Base-by-base conservation (phyloP, 1,140 invertebrate genomes). In the Homarus americanus region DNA sequence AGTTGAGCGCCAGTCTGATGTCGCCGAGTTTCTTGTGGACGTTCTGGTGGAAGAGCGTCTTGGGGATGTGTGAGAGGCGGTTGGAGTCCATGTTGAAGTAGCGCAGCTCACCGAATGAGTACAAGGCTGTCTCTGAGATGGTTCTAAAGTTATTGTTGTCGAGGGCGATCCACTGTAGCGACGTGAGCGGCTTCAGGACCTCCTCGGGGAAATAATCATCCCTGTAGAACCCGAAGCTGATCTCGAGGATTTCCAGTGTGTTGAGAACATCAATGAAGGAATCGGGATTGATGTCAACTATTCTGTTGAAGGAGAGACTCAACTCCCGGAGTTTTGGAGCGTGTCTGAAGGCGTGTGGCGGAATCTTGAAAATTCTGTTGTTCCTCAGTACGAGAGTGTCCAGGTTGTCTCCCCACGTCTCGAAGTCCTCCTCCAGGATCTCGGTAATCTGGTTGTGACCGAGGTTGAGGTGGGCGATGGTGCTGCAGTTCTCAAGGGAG, bases 1-100 rank as follows among this genome's bases (percentile, higher is more conserved):
- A 95, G 94, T 97, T 97, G 93, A 97, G 96, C 5, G 96, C 96
- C 58, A 98, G 94, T 92, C 97, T 95, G 9, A 98, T 95, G 93
- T 98, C 97, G 69, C 95, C 96, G 49, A 98, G 94, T 92, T 96
- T 96, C n/a, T 95, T 95, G 93, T 98, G 97, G 40, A 96, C 94
- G 73, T 95, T 95, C 1, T 95, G 94, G 93, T 96, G 95, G 91
- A 98, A 96, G 32, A 97, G 82, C 73, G 93, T 93, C 82, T 92
- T 93, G 1, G 93, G 93, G 20, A 93, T 92, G 28, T 83, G 40
- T 12, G 83, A 92, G 17, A 93, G 82, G 28, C 92, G 95, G 94
- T 98, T 98, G 28, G 97, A 97, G 93, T 98, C 97, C 93, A 98
- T 94, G 94, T 98, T 98, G 41, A 98, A 95, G 94, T 98, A 98